These are phyloP conservation scores for Resseliella maxima DNA, from an alignment of 2,888 invertebrate species.

Conservation along the genomic window DNA sequence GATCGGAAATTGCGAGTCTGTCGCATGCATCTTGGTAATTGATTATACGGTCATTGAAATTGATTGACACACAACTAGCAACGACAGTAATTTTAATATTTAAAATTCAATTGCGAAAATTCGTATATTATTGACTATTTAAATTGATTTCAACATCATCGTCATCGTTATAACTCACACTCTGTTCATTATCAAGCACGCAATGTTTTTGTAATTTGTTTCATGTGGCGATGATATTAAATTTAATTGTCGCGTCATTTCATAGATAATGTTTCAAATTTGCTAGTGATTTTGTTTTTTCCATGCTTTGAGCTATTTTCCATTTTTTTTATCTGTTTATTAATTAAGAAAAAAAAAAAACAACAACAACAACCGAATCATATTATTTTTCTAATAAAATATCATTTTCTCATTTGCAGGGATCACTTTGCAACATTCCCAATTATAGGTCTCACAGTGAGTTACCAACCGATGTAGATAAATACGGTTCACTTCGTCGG, in stretches of 20 bases:
- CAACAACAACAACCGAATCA: neutral
- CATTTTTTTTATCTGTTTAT: no score
- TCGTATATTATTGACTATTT: neutral
- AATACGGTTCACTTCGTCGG: constrained; percentile 67
- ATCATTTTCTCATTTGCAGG: constrained; percentile 60
- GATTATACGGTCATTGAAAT: neutral
- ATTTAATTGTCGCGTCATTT: no score
- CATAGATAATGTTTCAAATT: no score
- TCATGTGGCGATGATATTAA: no score
- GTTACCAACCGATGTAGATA: constrained; percentile 66
- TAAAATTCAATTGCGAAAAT: no score
- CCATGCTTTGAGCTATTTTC: no score
- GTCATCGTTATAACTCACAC: no score
- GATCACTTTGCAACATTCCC: constrained; percentile 71
- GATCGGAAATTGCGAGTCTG: neutral
- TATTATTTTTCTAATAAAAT: constrained; percentile 23
- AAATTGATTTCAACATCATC: constrained; percentile 12
- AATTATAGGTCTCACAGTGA: constrained; percentile 70
- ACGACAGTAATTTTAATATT: neutral
- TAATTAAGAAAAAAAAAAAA: neutral
- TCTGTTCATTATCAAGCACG: no score
- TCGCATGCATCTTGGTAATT: neutral
- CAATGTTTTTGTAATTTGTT: no score
- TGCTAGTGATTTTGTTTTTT: no score
- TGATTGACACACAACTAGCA: neutral